Evolutionary conservation across 2,888 invertebrate genomes (phyloP).

Genomic region (Tortrix viridana): DNA sequence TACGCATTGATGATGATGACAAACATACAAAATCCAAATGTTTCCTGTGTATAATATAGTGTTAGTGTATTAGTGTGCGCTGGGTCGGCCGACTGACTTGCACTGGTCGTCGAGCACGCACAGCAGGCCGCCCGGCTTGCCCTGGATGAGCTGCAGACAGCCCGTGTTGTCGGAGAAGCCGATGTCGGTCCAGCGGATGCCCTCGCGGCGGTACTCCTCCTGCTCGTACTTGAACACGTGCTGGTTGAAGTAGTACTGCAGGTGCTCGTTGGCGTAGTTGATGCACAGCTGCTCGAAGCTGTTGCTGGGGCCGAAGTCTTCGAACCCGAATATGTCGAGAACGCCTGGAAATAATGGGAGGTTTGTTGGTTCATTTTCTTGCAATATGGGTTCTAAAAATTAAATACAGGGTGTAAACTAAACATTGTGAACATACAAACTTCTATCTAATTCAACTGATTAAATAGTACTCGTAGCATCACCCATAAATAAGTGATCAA

Average conservation of each 20-base stretch:
- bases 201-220: conserved; percentile 97
- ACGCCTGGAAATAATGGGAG: conserved; percentile 85
- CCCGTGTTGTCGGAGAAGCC: conserved; percentile 98
- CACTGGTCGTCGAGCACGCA: conserved; percentile 97
- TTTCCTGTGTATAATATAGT: too few relatives aligned
- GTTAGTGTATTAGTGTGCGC: too few relatives aligned
- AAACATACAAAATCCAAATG: too few relatives aligned
- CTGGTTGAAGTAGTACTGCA: conserved; percentile 98
- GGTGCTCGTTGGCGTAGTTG: conserved; percentile 98
- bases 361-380: too few relatives aligned
- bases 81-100: conserved; percentile 87
- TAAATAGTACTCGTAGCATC: too few relatives aligned
- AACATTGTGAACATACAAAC: too few relatives aligned
- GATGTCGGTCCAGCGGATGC: conserved; percentile 97
- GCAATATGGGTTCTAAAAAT: too few relatives aligned
- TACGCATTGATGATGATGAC: too few relatives aligned
- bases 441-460: too few relatives aligned
- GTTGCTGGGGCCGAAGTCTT: conserved; percentile 95
- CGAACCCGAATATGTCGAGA: conserved; percentile 98
- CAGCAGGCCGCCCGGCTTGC: conserved; percentile 94
- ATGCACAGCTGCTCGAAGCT: conserved; percentile 99
- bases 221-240: conserved; percentile 99
- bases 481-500: too few relatives aligned
- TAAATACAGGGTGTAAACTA: too few relatives aligned
- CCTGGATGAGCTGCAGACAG: conserved; percentile 96